Evolutionary conservation across 2,113 vertebrate species (phyloP), one percentile per base, ranked within the genome.

Genomic region (Cromileptes altivelis): DNA sequence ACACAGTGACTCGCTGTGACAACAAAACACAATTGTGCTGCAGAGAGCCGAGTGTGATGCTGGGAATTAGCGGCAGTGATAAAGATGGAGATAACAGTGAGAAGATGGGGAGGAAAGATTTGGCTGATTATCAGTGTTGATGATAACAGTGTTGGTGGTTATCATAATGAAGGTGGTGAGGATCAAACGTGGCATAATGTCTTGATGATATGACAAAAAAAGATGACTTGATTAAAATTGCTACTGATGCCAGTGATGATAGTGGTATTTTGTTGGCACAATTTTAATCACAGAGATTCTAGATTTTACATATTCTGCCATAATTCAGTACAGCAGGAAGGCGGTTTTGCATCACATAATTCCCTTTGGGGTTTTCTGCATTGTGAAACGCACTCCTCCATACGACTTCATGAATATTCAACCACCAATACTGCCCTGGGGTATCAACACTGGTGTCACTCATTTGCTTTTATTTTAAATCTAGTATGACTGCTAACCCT

Each of bases 181-280:
- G 88, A 89, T 92, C 85, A 92, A 90, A 89, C 70, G 81, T 81
- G 82, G 84, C 75, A 80, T 87, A 86, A 90, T 88, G 82, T 81
- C 84, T 88, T 65, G 74, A 85, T 86, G 64, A 88, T 86, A 80
- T 57, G 78, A 91, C 72, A 85, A 70, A 83, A 50, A 89, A 88
- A 82, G 86, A 91, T 78, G 82, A 90, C 89, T 84, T 93, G 92
- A 92, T 94, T 93, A 88, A 92, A 93, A 92, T 91, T 88, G 81
- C 86, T 80, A 65, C 79, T 69, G 92, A 90, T 91, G 75, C 81
- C 81, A 71, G 78, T 49, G 91, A 88, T 86, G 87, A 91, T 85
- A 85, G 82, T 69, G 78, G 78, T 67, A 67, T 87, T 92, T 85
- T 77, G 67, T 81, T 77, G 81, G 76, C 85, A 74, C 53, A 77